Base-by-base conservation (phyloP, 2,888 invertebrate species). In the Tinea semifulvella region DNA sequence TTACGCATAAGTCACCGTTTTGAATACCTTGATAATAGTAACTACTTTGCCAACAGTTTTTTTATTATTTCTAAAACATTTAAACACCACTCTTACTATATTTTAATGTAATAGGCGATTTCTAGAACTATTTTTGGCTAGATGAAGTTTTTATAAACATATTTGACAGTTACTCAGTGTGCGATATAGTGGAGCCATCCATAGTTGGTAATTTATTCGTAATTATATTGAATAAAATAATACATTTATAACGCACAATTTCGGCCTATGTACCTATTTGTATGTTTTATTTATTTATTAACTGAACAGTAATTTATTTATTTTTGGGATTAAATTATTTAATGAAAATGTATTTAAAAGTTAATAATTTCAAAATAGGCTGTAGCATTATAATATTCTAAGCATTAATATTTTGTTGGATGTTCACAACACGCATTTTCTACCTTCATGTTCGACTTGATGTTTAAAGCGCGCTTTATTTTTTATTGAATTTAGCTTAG, bases 161-260 rank as follows among this genome's bases (percentile, higher is more conserved):
- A n/a, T n/a, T n/a, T n/a, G n/a, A n/a, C n/a, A n/a, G n/a, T n/a
- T n/a, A n/a, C n/a, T n/a, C n/a, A n/a, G n/a, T n/a, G n/a, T n/a
- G n/a, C n/a, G n/a, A n/a, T n/a, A 22, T 7, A 22, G 11, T 31
- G 31, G 31, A 31, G 31, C 31, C 11, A 31, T 31, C 31, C 31
- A 31, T n/a, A 31, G 31, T 31, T n/a, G 13, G 6, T 31, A 31
- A 31, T 31, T 31, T n/a, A 31, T 7, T n/a, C n/a, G n/a, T n/a
- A n/a, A n/a, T n/a, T n/a, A n/a, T n/a, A n/a, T 31, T 31, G 8
- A 31, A 31, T 31, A 22, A 22, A 7, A 22, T 22, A 22, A 22
- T 22, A 22, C 8, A 22, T 22, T 22, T 27, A 31, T 40, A 18
- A 40, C 22, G 40, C 40, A 40, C 40, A 20, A 40, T 17, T 17